A percentile compares a stretch with the other conserved stretches of the same genome.
Conservation (phyloP, 2,113 vertebrate species). For the Ovibos moschatus region DNA sequence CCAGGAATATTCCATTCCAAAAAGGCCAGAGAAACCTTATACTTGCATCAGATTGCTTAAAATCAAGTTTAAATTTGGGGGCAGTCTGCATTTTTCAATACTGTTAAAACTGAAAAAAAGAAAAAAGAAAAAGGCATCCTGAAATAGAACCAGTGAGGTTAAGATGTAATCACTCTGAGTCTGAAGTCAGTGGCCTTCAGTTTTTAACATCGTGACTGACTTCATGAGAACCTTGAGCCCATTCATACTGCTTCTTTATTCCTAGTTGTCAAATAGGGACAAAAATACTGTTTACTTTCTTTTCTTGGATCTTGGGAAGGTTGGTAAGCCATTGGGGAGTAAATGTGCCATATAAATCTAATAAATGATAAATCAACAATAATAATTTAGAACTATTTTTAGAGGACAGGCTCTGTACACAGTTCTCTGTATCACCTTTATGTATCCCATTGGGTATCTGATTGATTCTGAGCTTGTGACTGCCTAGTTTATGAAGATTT, state of each 20-base stretch:
- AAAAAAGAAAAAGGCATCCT: background rate
- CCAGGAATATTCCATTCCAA: background rate
- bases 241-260: constrained; percentile 1
- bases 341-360: background rate
- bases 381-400: background rate
- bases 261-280: background rate
- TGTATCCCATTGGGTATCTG: background rate
- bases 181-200: background rate
- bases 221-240: background rate
- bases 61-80: constrained; percentile 9
- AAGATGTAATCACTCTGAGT: background rate
- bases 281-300: background rate
- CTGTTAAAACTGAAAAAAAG: background rate
- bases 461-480: background rate
- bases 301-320: background rate
- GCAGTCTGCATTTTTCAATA: background rate
- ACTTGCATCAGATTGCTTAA: background rate
- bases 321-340: background rate
- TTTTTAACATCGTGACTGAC: background rate
- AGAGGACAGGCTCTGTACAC: background rate
- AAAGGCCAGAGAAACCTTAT: background rate
- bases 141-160: background rate
- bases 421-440: background rate
- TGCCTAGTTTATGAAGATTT: background rate
- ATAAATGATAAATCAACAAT: background rate